A percentile compares a stretch with the other conserved stretches of the same genome.
phyloP scores from a whole-genome alignment of 2,113 vertebrate species.

The Amphiprion percula region DNA sequence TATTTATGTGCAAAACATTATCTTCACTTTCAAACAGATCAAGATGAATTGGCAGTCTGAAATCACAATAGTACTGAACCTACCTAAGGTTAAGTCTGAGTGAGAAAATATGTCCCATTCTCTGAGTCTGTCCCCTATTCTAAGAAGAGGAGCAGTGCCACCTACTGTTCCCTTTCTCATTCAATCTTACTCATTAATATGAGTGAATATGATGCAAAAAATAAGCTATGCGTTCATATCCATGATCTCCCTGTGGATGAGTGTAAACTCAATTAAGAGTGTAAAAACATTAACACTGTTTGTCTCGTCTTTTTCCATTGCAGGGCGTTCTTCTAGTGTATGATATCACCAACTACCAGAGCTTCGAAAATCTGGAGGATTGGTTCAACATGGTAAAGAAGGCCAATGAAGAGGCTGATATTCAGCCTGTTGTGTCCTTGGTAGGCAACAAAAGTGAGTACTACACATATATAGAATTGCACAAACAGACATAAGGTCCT shows the following conservation, averaged over 20 bases:
- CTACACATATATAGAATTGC: not conserved
- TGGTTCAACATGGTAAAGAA: conserved; percentile 96
- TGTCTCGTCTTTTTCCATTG: conserved; percentile 18
- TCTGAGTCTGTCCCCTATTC: conserved; percentile 33
- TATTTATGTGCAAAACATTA: not conserved
- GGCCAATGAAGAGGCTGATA: conserved; percentile 93
- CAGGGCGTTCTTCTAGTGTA: conserved; percentile 98
- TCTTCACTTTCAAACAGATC: conserved; percentile 12
- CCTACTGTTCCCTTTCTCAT: conserved; percentile 73
- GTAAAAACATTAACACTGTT: not conserved
- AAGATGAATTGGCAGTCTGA: not conserved
- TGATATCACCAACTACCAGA: conserved; percentile 97
- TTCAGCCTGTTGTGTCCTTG: conserved; percentile 92
- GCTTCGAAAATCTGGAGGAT: conserved; percentile 99
- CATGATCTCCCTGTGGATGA: not conserved
- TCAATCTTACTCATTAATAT: conserved; percentile 22
- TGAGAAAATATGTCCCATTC: conserved; percentile 22
- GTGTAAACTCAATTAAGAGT: not conserved
- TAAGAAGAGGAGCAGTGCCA: conserved; percentile 78
- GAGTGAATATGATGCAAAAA: conserved; percentile 9
- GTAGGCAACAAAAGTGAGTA: conserved; percentile 99
- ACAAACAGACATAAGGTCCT: not conserved
- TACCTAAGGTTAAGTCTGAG: conserved; percentile 5
- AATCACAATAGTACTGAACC: not conserved
- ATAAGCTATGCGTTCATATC: not conserved